These are phyloP conservation scores for Lamprologus ornatipinnis DNA, from an alignment of 2,113 vertebrate species.

Conservation along the genomic window DNA sequence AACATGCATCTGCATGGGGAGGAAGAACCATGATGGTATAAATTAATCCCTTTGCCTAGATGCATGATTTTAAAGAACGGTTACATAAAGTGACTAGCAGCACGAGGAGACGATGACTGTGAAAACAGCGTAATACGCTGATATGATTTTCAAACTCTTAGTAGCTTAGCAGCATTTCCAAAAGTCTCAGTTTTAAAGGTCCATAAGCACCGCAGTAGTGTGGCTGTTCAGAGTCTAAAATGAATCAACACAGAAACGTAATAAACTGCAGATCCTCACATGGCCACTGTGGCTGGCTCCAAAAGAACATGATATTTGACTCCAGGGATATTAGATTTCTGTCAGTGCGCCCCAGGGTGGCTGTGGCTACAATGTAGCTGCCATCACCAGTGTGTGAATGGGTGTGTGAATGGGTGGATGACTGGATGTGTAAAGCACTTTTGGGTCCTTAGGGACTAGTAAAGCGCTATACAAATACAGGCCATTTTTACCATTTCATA, in stretches of 20 bases:
- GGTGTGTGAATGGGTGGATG: too few relatives aligned
- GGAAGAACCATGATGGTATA: background rate
- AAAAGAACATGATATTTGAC: background rate
- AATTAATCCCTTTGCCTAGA: fast-evolving
- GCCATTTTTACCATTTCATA: background rate
- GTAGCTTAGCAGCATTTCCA: background rate
- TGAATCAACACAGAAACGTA: background rate
- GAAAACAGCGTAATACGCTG: fast-evolving
- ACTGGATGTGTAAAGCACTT: background rate
- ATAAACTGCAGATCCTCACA: background rate
- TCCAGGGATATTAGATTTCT: background rate
- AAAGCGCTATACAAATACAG: background rate
- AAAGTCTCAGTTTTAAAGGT: background rate
- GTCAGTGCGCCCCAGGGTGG: background rate
- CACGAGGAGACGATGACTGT: background rate
- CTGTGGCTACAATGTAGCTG: background rate
- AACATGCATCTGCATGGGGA: background rate
- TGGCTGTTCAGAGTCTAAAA: background rate
- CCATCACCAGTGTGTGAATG: background rate
- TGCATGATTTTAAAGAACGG: background rate
- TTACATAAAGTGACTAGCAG: background rate
- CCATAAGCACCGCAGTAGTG: background rate
- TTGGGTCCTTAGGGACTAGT: background rate
- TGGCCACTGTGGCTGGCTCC: background rate
- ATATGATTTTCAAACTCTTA: fast-evolving